These are phyloP conservation scores for Mythimna loreyi DNA, from an alignment of 2,888 invertebrate species.

Conservation along the genomic window DNA sequence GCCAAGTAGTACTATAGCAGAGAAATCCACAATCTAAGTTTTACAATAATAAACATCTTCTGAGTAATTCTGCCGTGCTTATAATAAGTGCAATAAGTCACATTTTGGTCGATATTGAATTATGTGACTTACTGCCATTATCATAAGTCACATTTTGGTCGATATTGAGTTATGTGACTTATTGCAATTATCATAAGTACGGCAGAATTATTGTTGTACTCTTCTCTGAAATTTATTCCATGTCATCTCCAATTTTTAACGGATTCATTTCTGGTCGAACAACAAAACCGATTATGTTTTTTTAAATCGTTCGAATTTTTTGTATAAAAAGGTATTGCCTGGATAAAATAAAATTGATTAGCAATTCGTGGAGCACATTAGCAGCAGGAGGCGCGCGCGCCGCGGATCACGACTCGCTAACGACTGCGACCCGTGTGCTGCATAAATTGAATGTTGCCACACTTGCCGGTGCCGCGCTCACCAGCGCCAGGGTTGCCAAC, in stretches of 20 bases:
- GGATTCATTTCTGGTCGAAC: not conserved
- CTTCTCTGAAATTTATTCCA: not conserved
- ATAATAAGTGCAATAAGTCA: too few species aligned
- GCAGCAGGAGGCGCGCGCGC: not conserved
- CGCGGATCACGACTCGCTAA: slow-evolving; percentile 35
- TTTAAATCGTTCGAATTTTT: not conserved
- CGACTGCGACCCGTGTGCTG: slow-evolving; percentile 32
- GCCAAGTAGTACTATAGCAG: not conserved
- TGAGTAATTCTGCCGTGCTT: too few species aligned
- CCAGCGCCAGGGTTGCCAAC: slow-evolving; percentile 61
- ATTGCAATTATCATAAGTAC: too few species aligned
- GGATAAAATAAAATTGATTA: slow-evolving; percentile 12
- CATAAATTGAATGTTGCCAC: slow-evolving; percentile 63
- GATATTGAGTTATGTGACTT: too few species aligned
- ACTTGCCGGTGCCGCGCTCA: slow-evolving; percentile 14
- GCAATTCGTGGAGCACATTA: slow-evolving; percentile 35
- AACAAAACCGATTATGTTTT: not conserved
- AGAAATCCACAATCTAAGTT: not conserved
- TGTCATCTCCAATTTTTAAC: not conserved
- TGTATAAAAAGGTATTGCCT: not conserved
- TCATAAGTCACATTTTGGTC: too few species aligned
- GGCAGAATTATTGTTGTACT: not conserved
- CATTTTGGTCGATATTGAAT: too few species aligned
- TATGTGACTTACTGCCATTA: too few species aligned
- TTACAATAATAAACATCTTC: not conserved